These are phyloP conservation scores for Polypedilum vanderplanki DNA, from an alignment of 1,140 invertebrate genomes.

Conservation along the genomic window DNA sequence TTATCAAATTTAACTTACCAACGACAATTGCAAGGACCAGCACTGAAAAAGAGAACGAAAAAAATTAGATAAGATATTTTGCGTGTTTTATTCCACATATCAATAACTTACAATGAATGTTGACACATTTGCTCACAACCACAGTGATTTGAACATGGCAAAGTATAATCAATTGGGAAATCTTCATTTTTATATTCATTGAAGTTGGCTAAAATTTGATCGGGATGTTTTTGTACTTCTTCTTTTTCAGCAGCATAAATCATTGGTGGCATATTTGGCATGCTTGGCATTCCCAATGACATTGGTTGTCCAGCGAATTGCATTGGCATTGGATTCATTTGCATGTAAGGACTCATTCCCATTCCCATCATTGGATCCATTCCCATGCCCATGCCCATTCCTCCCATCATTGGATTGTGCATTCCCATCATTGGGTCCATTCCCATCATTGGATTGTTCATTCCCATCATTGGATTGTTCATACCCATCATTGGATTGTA, in stretches of 20 bases:
- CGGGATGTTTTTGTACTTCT: not conserved
- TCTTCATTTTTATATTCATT: not conserved
- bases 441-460: not conserved
- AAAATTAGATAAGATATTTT: not conserved
- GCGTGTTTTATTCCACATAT: too few species aligned
- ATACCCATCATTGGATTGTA: not conserved
- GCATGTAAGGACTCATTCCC: not conserved
- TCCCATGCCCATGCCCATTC: not conserved
- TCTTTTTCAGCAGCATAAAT: too few species aligned
- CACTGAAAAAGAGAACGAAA: not conserved
- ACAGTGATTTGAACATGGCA: not conserved
- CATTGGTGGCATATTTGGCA: not conserved
- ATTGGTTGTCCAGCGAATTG: not conserved
- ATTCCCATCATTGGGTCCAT: not conserved
- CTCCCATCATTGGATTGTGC: not conserved
- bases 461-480: not conserved
- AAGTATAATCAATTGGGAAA: not conserved
- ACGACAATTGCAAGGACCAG: not conserved
- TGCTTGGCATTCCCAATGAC: not conserved
- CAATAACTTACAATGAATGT: not conserved
- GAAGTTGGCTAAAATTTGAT: not conserved
- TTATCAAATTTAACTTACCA: not conserved
- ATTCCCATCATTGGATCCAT: not conserved
- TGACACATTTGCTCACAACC: not conserved
- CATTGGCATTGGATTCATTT: not conserved